Evolutionary conservation across 1,140 invertebrate species (phyloP), one percentile per base, ranked within the genome.

Genomic region (Megathymus violae): DNA sequence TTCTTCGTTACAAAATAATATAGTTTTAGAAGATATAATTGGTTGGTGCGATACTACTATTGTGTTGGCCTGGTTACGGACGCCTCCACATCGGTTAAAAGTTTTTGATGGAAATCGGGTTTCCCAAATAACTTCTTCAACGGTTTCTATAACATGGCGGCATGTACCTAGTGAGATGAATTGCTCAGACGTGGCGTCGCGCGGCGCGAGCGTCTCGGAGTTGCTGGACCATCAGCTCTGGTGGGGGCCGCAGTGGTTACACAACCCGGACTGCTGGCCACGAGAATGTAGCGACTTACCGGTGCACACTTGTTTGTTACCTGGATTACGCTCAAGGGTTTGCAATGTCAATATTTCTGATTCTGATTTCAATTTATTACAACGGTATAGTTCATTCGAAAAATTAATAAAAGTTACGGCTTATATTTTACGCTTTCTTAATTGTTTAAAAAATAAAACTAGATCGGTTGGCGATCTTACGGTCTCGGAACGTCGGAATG

Each of bases 31-130:
- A n/a, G 52, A 65, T 1, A 13, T 51, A 9, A 16, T 52, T 9
- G 46, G 36, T 40, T 65, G 63, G 63, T 60, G 36, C 11, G 54
- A 65, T 47, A 48, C 31, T 10, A 61, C 44, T 15, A 61, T 61
- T 59, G 63, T 65, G 3, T 60, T 65, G 13, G 36, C 54, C 0
- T 65, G 63, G 63, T 16, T 65, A 1, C 46, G 27, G 4, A 44
- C 46, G 14, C 34, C 31, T 13, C 27, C 58, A 5, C 46, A 61
- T 48, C 16, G 36, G n/a, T 16, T 47, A 4, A 27, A 47, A 17
- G 44, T 44, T 0, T 60, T 38, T 25, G 58, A 48, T 15, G 58
- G 43, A 7, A 60, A 60, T 40, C 43, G 58, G 13, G 58, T 60
- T 36, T 38, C 34, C 5, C 43, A 60, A 48, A 60, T 60, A 9